Evolutionary conservation across 2,888 invertebrate species (phyloP).

Genomic region (Entomobrya multifasciata): DNA sequence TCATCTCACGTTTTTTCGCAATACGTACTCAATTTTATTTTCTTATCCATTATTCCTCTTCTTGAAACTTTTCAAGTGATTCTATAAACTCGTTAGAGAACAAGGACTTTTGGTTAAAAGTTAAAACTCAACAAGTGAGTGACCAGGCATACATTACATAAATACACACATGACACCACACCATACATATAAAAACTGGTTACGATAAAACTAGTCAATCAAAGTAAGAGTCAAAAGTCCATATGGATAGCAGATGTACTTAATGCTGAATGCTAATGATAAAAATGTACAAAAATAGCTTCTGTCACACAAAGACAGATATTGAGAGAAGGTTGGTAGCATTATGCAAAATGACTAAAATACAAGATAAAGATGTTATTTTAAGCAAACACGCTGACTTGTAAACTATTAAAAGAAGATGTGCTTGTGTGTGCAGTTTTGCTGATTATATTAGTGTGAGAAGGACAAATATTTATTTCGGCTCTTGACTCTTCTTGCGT

Average conservation of each 20-base stretch:
- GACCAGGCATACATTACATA: not conserved
- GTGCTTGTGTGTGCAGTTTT: not conserved
- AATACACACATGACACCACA: not conserved
- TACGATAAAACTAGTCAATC: not conserved
- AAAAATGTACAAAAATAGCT: slow-evolving; percentile 31
- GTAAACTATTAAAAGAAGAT: not conserved
- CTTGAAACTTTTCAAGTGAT: too few relatives aligned
- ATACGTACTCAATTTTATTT: too few relatives aligned
- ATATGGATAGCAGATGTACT: not conserved
- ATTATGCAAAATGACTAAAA: slow-evolving; percentile 12
- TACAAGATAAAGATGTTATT: slow-evolving; percentile 25
- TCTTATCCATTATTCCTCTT: too few relatives aligned
- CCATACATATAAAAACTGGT: slow-evolving; percentile 7
- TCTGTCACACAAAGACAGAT: not conserved
- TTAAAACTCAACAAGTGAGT: slow-evolving; percentile 41
- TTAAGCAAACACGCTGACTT: slow-evolving; percentile 19
- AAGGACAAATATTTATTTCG: slow-evolving; percentile 61
- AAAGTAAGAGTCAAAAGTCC: slow-evolving; percentile 36
- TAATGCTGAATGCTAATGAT: not conserved
- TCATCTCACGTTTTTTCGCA: too few relatives aligned
- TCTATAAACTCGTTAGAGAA: too few relatives aligned
- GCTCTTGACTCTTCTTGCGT: slow-evolving; percentile 27
- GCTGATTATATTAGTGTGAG: not conserved
- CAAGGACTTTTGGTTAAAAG: too few relatives aligned
- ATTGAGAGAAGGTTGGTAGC: not conserved